Conservation (phyloP, 2,113 vertebrate species). For the Ceratotherium simum region DNA sequence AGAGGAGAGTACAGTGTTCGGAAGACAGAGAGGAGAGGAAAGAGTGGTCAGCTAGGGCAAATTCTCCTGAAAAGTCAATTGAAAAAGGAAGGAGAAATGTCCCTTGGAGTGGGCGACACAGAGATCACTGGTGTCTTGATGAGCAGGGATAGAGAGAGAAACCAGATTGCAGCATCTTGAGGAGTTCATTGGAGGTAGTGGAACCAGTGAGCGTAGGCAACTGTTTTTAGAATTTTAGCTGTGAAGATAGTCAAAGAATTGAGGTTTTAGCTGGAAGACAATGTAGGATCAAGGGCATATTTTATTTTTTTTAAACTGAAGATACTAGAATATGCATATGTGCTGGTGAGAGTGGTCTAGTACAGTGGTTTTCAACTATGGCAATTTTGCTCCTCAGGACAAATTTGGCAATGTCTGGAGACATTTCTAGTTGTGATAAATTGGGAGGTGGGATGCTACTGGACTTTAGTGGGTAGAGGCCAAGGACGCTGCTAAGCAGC, state of each 20-base stretch:
- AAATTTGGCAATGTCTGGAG: background rate
- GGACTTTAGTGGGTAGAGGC: background rate
- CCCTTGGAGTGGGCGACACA: background rate
- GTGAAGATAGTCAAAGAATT: background rate
- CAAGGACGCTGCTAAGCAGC: background rate
- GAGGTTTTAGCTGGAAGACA: background rate
- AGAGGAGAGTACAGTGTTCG: background rate
- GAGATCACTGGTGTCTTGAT: background rate
- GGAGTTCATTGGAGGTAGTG: background rate
- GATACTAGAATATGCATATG: background rate
- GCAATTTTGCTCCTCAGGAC: background rate
- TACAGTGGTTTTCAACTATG: background rate
- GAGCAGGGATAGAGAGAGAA: background rate
- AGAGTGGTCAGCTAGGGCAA: background rate
- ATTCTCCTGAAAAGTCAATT: background rate
- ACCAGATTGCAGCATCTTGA: background rate
- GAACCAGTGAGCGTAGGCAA: background rate
- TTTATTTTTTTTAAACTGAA: background rate
- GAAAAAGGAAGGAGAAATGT: background rate
- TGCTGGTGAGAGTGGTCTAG: background rate
- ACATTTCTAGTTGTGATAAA: background rate
- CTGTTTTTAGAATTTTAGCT: background rate
- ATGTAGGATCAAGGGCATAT: background rate
- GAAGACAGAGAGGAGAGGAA: background rate
- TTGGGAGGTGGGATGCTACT: background rate